Base-by-base conservation (phyloP, 2,113 vertebrate genomes). In the Hippolais icterina region DNA sequence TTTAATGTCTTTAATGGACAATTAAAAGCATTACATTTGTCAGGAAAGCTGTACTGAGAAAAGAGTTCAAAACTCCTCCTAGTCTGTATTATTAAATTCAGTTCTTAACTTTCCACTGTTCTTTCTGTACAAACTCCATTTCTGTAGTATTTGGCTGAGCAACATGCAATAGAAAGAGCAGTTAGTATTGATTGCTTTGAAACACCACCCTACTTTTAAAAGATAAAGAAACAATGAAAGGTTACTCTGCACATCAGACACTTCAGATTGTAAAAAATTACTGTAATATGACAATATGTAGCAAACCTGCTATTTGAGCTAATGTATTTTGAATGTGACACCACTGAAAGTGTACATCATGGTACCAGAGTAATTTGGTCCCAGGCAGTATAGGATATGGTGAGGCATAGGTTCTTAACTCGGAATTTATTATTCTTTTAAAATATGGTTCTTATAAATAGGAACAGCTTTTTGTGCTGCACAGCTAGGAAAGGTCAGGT, bases 301-400 rank as follows among this genome's bases (percentile, higher is more conserved):
- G 7, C 31, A 61, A 49, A 25, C 5, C 44, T 52, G 8, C 7
- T 56, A 11, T 25, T 23, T 81, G 16, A 68, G 50, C 4, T 60
- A 16, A 4, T 33, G 4, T 66, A 22, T 50, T 33, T 46, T 68
- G 24, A 59, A 94, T 82, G 8, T 24, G 19, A 69, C 17, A 46
- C 10, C 14, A 39, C 2, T 71, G n/a, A 23, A 85, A 56, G 29
- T 0, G 1, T 56, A 14, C 3, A 64, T 16, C 5, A 0, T 61
- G 18, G 13, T 37, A 68, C 16, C n/a, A 14, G 7, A 68, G 20
- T 39, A 49, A 17, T 71, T 46, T 80, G 22, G 19, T n/a, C 24
- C 64, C 47, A 80, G 19, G 31, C 17, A 33, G 6, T 49, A 14
- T 68, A 53, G 66, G 13, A 12, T 63, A 53, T 18, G 4, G 25